Base-by-base conservation (phyloP, 2,113 vertebrate species). In the Melanerpes aurifrons region DNA sequence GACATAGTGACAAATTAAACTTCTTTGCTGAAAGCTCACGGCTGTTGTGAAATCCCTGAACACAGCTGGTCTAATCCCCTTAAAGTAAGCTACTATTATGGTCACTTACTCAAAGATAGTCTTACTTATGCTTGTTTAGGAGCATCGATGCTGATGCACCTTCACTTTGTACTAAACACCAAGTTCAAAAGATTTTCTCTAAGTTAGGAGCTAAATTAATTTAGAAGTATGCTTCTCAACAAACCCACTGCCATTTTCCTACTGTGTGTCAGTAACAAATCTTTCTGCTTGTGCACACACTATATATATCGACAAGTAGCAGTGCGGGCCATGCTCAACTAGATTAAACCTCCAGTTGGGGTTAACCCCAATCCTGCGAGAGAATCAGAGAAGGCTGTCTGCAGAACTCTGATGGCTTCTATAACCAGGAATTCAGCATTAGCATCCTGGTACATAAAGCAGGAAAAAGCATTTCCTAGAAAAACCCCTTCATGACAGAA, bases 1-100 rank as follows among this genome's bases (percentile, higher is more conserved):
- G 91, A 92, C 87, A 89, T 43, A 89, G 90, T 79, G 82, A 91
- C 82, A 92, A 94, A 91, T 88, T 92, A 88, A 94, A 80, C 53
- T 85, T 75, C 84, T 68, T 83, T 69, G 72, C 71, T 92, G 87
- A 94, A 94, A 91, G 87, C 82, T 79, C 75, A 86, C 0, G 32
- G 74, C 86, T 94, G 91, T 86, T 96, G 92, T 76, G 67, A 96
- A 97, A 79, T 69, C 76, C 59, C 37, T 73, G 66, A 58, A 31
- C 57, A 37, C 87, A 95, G 70, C 89, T 95, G 82, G 25, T 59
- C 61, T 72, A 87, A 84, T 82, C 50, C 35, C 50, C 82, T 71
- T 54, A 25, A 93, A 95, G 50, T 21, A 29, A 82, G 40, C 89
- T 94, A 79, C 56, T 90, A 47, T 67, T 83, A 87, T 17, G 28